Evolutionary conservation across 2,888 invertebrate species (phyloP).

Genomic region (Polia nebulosa): DNA sequence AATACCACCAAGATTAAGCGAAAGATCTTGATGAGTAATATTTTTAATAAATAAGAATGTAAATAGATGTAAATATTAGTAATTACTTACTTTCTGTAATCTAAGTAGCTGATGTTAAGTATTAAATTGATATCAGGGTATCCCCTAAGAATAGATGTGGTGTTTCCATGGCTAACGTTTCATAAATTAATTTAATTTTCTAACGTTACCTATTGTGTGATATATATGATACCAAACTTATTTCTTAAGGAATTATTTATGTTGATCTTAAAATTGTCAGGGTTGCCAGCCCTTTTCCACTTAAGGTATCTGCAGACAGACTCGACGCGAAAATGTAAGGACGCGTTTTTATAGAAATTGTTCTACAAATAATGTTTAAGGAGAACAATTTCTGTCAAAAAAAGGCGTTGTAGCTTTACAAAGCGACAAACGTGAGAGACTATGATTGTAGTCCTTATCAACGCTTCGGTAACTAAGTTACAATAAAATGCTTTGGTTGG

Average conservation of each 20-base stretch:
- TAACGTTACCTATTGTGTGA: neutral
- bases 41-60: constrained; percentile 68
- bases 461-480: no score
- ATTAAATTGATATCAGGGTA: constrained; percentile 90
- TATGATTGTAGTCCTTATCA: no score
- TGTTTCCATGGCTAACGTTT: constrained; percentile 77
- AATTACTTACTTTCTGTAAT: constrained; percentile 74
- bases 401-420: no score
- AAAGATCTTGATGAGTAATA: constrained; percentile 4
- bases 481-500: no score
- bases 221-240: neutral
- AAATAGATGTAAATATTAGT: constrained; percentile 82
- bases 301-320: no score
- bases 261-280: neutral
- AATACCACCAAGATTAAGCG: neutral
- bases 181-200: constrained; percentile 25
- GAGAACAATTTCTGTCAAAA: neutral
- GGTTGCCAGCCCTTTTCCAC: neutral
- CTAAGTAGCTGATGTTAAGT: constrained; percentile 80
- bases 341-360: no score
- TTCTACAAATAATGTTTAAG: no score
- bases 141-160: constrained; percentile 79
- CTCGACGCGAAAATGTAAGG: no score
- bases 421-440: no score
- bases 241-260: neutral